These are phyloP conservation scores for Crossocerus cetratus DNA, from an alignment of 2,888 invertebrate genomes.

Conservation along the genomic window DNA sequence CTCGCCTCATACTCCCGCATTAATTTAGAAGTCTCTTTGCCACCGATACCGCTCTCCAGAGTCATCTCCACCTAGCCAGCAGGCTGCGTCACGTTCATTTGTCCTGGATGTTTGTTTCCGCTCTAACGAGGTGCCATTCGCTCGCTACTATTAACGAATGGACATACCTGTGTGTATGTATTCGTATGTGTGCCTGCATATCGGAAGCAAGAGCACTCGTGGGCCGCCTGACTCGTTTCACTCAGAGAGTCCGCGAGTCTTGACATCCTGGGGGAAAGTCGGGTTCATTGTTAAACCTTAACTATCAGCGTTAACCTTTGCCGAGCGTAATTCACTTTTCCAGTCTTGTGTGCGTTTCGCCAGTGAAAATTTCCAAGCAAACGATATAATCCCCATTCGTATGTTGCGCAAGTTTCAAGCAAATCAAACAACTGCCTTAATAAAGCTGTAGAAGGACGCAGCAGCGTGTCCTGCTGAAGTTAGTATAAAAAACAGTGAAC, in stretches of 20 bases:
- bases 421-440: not conserved
- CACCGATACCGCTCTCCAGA: too few species aligned
- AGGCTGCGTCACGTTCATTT: conserved; percentile 7
- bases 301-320: too few species aligned
- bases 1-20: not conserved
- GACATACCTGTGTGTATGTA: conserved; percentile 9
- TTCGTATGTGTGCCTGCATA: conserved; percentile 4
- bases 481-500: conserved; percentile 26
- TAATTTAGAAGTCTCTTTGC: too few species aligned
- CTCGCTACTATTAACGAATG: conserved; percentile 8
- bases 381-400: too few species aligned
- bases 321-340: too few species aligned
- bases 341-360: too few species aligned
- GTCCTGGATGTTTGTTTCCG: conserved; percentile 27
- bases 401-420: too few species aligned
- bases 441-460: not conserved
- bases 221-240: conserved; percentile 25
- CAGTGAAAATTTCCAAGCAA: too few species aligned
- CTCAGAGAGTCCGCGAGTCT: conserved; percentile 1
- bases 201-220: conserved; percentile 11
- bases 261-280: conserved; percentile 20
- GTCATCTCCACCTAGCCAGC: not conserved
- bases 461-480: conserved; percentile 1
- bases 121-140: conserved; percentile 14
- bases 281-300: conserved; percentile 3